A percentile compares a stretch with the other conserved stretches of the same genome.
Evolutionary conservation across 2,888 invertebrate species (phyloP).

Genomic region (Coleophora deauratella): DNA sequence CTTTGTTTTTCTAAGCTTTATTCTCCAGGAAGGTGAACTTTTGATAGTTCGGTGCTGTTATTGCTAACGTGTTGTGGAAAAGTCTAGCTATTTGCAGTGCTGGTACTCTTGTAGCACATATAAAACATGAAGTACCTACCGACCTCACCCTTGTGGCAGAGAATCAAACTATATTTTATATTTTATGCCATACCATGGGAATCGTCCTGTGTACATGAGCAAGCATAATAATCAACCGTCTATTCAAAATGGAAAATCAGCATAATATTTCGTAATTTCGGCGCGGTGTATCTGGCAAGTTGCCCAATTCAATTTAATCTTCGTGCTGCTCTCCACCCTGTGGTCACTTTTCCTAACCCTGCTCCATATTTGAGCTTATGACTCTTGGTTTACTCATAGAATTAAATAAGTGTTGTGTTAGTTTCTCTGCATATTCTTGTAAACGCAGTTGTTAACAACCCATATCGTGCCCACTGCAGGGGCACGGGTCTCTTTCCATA

Average conservation of each 20-base stretch:
- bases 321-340: constrained; percentile 47
- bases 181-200: too few relatives aligned
- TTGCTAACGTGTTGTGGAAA: too few relatives aligned
- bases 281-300: constrained; percentile 42
- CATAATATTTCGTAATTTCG: constrained; percentile 61
- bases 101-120: too few relatives aligned
- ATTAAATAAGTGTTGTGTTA: constrained; percentile 36
- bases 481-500: too few relatives aligned
- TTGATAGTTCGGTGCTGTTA: too few relatives aligned
- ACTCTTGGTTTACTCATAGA: constrained; percentile 24
- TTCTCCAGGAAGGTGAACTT: too few relatives aligned
- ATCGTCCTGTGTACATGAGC: too few relatives aligned
- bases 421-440: constrained; percentile 19
- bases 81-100: too few relatives aligned
- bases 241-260: constrained; percentile 41
- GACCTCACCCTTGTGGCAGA: too few relatives aligned
- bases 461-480: constrained; percentile 3
- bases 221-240: neutral
- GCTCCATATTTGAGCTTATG: constrained; percentile 31
- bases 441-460: constrained; percentile 10
- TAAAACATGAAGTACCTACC: too few relatives aligned
- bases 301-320: constrained; percentile 65
- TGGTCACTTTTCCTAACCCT: constrained; percentile 50
- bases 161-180: too few relatives aligned
- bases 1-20: neutral